phyloP scores from a whole-genome alignment of 2,113 vertebrate species.

The Trogon melanurus region DNA sequence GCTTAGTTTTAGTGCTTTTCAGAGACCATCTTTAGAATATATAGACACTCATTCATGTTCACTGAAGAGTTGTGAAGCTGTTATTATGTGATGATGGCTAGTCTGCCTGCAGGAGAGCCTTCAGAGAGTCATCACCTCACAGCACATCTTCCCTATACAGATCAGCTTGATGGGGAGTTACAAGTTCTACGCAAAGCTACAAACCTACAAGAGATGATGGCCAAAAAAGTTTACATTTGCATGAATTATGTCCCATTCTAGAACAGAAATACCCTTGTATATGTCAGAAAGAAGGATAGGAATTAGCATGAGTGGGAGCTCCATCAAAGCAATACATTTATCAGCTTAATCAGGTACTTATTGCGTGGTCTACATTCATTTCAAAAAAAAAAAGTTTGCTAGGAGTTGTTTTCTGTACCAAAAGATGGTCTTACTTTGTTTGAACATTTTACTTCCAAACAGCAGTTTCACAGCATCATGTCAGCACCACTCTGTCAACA shows the following conservation, averaged over 20 bases:
- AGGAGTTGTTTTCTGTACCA: background rate
- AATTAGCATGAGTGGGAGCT: background rate
- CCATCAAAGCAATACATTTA: background rate
- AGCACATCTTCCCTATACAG: background rate
- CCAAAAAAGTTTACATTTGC: background rate
- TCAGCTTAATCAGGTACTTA: background rate
- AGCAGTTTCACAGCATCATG: background rate
- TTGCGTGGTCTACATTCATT: background rate
- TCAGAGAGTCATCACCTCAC: background rate
- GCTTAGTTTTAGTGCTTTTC: background rate
- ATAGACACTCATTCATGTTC: background rate
- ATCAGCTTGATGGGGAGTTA: background rate
- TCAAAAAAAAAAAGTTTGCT: background rate
- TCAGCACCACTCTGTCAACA: conserved; percentile 1
- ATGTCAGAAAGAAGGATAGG: background rate
- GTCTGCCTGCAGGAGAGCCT: background rate
- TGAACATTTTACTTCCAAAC: conserved; percentile 8
- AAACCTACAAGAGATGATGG: background rate
- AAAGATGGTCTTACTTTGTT: background rate
- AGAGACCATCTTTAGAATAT: background rate
- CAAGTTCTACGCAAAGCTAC: background rate
- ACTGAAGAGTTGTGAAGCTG: background rate
- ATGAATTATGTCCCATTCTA: background rate
- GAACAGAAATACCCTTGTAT: background rate
- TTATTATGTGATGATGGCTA: background rate